Evolutionary conservation across 2,113 vertebrate genomes (phyloP).

Genomic region (Uria aalge): DNA sequence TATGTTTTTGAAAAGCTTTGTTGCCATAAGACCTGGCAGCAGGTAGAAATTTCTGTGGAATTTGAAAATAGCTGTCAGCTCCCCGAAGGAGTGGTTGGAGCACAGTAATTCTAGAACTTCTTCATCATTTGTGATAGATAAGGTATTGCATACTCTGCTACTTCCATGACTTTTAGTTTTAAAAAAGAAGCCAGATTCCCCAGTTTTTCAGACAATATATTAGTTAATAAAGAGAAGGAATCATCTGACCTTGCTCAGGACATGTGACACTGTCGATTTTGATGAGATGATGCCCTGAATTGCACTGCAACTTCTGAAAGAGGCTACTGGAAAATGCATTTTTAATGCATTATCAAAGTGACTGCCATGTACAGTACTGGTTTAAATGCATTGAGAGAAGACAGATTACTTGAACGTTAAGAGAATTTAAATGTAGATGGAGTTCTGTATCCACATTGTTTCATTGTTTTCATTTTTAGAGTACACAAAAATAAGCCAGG

Average conservation of each 20-base stretch:
- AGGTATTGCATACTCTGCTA: not conserved
- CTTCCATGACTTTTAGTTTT: not conserved
- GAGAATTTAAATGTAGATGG: not conserved
- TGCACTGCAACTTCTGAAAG: not conserved
- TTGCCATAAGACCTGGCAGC: slow-evolving; percentile 23
- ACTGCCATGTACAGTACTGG: not conserved
- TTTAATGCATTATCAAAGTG: not conserved
- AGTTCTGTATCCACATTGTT: not conserved
- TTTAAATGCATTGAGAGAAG: not conserved
- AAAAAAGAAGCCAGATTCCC: not conserved
- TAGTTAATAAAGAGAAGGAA: not conserved
- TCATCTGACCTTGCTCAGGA: not conserved
- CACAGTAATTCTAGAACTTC: not conserved
- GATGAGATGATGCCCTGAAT: not conserved
- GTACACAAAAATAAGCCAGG: not conserved
- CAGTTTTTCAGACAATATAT: not conserved
- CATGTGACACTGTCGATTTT: not conserved
- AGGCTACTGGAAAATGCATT: not conserved
- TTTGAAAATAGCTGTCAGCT: slow-evolving; percentile 22
- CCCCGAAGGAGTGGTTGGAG: slow-evolving; percentile 10
- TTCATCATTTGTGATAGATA: not conserved
- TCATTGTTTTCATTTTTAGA: not conserved
- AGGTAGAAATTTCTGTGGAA: slow-evolving; percentile 44
- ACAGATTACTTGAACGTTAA: not conserved
- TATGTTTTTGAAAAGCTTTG: not conserved